A percentile compares a stretch with the other conserved stretches of the same genome.
Evolutionary conservation across 2,888 invertebrate species (phyloP).

Genomic region (Boloria selene): DNA sequence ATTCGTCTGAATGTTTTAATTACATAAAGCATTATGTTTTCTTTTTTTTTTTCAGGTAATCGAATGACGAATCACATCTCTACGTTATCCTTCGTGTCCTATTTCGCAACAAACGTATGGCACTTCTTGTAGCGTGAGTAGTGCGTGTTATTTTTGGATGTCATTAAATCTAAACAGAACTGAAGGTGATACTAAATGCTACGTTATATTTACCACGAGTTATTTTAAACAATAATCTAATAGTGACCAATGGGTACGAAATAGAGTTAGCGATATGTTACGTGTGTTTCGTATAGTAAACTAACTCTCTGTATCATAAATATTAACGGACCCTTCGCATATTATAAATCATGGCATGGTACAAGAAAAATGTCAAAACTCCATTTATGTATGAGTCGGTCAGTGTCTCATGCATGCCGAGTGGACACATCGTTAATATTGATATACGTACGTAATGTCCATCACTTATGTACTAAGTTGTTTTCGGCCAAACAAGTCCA

Average conservation of each 20-base stretch:
- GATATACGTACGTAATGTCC: conserved; percentile 28
- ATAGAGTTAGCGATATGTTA: conserved; percentile 20
- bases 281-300: neutral
- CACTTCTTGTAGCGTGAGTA: conserved; percentile 66
- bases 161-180: conserved; percentile 67
- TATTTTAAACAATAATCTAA: conserved; percentile 67
- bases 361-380: conserved; percentile 13
- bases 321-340: neutral
- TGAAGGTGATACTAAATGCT: conserved; percentile 70
- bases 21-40: conserved; percentile 34
- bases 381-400: conserved; percentile 35
- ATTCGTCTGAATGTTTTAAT: conserved; percentile 45
- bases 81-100: conserved; percentile 50
- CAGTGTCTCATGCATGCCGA: conserved; percentile 31
- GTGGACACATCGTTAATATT: conserved; percentile 29
- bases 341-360: conserved; percentile 6
- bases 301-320: conserved; percentile 1
- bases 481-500: conserved; percentile 42
- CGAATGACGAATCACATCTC: conserved; percentile 46
- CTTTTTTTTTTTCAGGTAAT: conserved; percentile 70
- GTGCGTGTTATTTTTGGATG: conserved; percentile 64
- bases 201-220: conserved; percentile 68
- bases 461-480: conserved; percentile 29
- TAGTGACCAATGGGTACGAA: conserved; percentile 59
- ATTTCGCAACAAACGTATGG: conserved; percentile 56